Base-by-base conservation (phyloP, 2,797 vertebrate species). In the Sebastes umbrosus region DNA sequence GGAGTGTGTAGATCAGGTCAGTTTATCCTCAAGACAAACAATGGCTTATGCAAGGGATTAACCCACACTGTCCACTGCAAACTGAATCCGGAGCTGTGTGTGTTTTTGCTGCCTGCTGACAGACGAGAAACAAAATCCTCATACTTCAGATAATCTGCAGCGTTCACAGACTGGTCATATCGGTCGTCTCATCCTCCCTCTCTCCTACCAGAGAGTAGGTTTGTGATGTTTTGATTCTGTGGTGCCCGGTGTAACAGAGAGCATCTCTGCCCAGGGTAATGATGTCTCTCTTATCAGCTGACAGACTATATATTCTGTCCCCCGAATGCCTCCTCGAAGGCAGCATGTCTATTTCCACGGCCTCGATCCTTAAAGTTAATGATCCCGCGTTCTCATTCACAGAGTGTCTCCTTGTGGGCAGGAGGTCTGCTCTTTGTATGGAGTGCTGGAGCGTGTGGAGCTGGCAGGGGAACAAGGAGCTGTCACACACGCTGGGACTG, bases 241-340 rank as follows among this genome's bases (percentile, higher is more conserved):
- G 67, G 36, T 76, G 84, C 25, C 81, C 72, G 20, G 66, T 39
- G 67, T 72, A 88, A 63, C 71, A 77, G 12, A 82, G 63, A 58
- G 39, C 5, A 1, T 86, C 79, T 64, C 57, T 76, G 8, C 82
- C 78, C 20, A 52, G 54, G 25, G 71, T 77, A 64, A 86, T 68
- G 39, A 73, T 22, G 36, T 75, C 84, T 73, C 69, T 87, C 64
- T 82, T 87, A 75, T 89, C 89, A 27, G 71, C 62, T 58, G 88
- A 77, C 87, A 82, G 77, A 43, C 73, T 32, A 70, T 83, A 81
- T 18, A 88, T 58, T 75, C 75, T 79, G 50, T 87, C 89, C 27
- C 90, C 88, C 2, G 93, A 94, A 69, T 88, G 88, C 79, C 92
- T 93, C 87, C 92, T 90, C 57, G 68, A 31, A 4, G 91, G 88